These are phyloP conservation scores for Nematostella vectensis DNA, from an alignment of 92 coral and sea anemone genomes.

Conservation along the genomic window DNA sequence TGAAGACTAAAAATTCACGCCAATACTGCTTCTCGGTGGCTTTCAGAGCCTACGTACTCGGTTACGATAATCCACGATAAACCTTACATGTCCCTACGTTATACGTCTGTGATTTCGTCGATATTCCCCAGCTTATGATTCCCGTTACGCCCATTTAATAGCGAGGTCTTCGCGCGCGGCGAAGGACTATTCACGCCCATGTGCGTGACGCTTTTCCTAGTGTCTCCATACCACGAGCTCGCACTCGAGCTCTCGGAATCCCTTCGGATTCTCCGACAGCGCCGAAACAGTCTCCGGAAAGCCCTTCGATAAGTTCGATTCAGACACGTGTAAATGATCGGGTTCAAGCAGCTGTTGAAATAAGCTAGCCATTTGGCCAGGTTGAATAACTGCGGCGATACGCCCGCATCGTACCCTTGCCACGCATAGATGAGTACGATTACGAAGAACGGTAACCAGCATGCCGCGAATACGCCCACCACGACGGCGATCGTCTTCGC, in stretches of 20 bases:
- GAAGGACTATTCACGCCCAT: constrained; percentile 8
- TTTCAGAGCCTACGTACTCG: no score
- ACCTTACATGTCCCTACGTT: neutral
- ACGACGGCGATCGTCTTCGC: constrained; percentile 96
- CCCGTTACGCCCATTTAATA: constrained; percentile 8
- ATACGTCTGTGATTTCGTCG: neutral
- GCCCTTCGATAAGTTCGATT: constrained; percentile 87
- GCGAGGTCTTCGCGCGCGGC: constrained; percentile 2
- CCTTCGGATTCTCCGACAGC: constrained; percentile 51
- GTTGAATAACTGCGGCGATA: constrained; percentile 22
- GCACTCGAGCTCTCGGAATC: constrained; percentile 44
- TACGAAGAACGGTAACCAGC: constrained; percentile 79
- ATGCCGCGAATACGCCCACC: constrained; percentile 70
- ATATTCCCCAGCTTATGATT: neutral
- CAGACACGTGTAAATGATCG: constrained; percentile 87
- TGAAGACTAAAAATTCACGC: no score
- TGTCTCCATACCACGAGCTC: constrained; percentile 34
- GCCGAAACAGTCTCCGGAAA: constrained; percentile 65
- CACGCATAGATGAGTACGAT: constrained; percentile 56
- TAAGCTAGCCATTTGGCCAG: constrained; percentile 75
- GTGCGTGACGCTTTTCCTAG: constrained; percentile 34
- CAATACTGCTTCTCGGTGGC: no score
- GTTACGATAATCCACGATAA: no score
- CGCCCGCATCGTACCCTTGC: constrained; percentile 3
- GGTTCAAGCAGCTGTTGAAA: constrained; percentile 83